Evolutionary conservation across 2,888 invertebrate genomes (phyloP).

Genomic region (Tetranychus truncatus): DNA sequence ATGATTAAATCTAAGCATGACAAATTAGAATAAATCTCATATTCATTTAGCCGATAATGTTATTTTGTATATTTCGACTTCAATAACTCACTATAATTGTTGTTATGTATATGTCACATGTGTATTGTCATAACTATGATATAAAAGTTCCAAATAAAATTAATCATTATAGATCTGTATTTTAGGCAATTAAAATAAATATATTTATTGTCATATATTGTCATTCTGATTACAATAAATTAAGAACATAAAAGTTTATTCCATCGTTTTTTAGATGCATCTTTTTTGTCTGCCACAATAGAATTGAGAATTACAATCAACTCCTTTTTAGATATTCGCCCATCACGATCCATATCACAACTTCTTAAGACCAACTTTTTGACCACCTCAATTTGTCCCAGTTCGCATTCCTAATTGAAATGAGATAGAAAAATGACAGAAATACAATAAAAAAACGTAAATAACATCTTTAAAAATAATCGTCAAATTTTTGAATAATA

Average conservation of each 20-base stretch:
- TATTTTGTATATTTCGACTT: too few relatives aligned
- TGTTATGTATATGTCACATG: too few relatives aligned
- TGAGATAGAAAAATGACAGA: neutral
- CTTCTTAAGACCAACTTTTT: neutral
- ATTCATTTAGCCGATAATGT: too few relatives aligned
- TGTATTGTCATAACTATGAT: neutral
- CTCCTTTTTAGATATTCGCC: conserved; percentile 3
- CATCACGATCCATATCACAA: conserved; percentile 3
- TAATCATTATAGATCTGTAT: neutral
- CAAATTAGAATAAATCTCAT: neutral
- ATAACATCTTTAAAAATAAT: neutral
- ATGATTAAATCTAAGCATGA: conserved; percentile 42
- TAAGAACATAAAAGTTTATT: neutral
- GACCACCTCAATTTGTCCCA: neutral
- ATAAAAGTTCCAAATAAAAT: neutral
- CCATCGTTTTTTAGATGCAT: neutral
- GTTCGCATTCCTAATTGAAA: neutral
- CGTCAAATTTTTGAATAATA: neutral
- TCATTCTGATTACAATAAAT: neutral
- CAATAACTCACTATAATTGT: too few relatives aligned
- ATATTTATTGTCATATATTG: neutral
- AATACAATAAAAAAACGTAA: neutral
- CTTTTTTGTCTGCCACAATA: neutral
- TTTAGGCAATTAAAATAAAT: too few relatives aligned
- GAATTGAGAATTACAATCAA: neutral